Evolutionary conservation across 2,113 vertebrate species (phyloP).

Genomic region (Macquaria ambigua): DNA sequence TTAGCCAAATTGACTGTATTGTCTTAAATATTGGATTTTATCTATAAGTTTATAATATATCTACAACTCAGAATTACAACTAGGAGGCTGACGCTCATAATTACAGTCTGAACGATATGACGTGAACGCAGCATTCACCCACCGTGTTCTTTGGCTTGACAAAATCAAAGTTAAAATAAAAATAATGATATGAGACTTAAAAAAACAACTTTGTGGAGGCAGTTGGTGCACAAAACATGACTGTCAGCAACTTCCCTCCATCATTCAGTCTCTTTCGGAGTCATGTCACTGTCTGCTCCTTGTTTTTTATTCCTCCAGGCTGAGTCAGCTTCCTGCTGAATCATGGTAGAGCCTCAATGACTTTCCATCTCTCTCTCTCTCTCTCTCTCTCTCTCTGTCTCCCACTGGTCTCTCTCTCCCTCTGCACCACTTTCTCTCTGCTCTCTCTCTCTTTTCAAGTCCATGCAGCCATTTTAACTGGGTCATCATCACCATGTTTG

Average conservation of each 20-base stretch:
- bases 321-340: constrained; percentile 52
- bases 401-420: constrained; percentile 4
- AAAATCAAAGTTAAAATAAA: too few species aligned
- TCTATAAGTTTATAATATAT: too few species aligned
- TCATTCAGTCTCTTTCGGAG: neutral
- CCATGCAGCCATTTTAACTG: constrained; percentile 48
- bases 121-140: neutral
- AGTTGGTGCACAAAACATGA: neutral
- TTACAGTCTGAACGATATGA: neutral
- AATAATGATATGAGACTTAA: neutral
- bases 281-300: neutral
- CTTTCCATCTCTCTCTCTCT: constrained; percentile 1
- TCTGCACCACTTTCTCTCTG: constrained; percentile 34
- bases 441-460: constrained; percentile 1
- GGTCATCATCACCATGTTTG: neutral
- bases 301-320: constrained; percentile 16
- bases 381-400: neutral
- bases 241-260: neutral
- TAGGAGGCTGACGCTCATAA: neutral
- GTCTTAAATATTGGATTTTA: too few species aligned
- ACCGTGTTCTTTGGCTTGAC: too few species aligned
- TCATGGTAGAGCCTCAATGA: constrained; percentile 37
- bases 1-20: neutral
- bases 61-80: too few species aligned
- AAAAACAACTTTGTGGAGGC: neutral